Evolutionary conservation across 64 coral and sea anemone genomes (phyloP), one percentile per base, ranked within the genome.

Genomic region (Montipora cactus): DNA sequence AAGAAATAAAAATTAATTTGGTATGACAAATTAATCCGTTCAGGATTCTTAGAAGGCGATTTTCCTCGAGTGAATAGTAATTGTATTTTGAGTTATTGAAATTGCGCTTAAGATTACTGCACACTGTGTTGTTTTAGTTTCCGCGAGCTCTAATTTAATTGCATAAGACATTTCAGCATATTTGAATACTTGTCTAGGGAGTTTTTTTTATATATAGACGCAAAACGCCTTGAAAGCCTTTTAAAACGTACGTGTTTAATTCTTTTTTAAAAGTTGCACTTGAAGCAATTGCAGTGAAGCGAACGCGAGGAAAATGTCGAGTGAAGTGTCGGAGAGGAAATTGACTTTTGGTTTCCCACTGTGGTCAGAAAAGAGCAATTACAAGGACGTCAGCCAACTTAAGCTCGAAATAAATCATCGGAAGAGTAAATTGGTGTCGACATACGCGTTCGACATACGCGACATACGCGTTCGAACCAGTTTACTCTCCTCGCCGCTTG

Each of bases 311-410:
- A 21, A 72, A 72, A 86, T 47, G 15, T 10, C 22, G 45, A 7
- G 2, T 22, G 66, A 86, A 67, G 49, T 72, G 66, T n/a, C 8
- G 19, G 1, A 68, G 45, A 86, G 46, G 82, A 86, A 86, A 86
- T 86, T 86, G 82, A 86, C 82, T 86, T 86, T 49, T 49, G 82
- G 28, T 28, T 72, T 50, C 82, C 64, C 5, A 86, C 82, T 8
- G 82, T n/a, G 62, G 18, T 16, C 49, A 16, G 12, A 86, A 86
- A 86, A 86, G 82, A 86, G 82, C 82, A 86, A 86, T 72, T 86
- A 86, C 45, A 8, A 62, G 19, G 14, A 46, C 66, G 82, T 86
- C 82, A 86, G 49, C 82, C 67, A 71, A 16, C 66, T n/a, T 70
- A 20, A 19, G 67, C 37, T 7, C 18, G 59, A 50, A 71, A 71